Conservation (phyloP, 2,797 vertebrate species). For the Gallinago stenura region DNA sequence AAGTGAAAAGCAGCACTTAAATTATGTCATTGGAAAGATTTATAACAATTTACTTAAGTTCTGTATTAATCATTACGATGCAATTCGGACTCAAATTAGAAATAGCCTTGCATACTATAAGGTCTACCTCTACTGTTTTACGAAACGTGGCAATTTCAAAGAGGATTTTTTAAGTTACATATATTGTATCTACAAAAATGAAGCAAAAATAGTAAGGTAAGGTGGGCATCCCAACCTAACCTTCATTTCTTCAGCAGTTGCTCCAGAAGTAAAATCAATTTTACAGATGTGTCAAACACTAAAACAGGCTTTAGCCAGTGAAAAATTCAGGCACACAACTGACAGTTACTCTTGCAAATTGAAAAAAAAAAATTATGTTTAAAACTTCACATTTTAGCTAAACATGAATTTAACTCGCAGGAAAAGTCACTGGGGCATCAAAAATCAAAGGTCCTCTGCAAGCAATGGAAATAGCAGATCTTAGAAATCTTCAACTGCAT, state of each 20-base stretch:
- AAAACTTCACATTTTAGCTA: background rate
- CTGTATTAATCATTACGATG: background rate
- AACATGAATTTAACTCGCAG: background rate
- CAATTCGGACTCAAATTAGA: background rate
- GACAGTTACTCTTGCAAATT: background rate
- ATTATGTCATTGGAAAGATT: background rate
- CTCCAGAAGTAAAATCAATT: background rate
- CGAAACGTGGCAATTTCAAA: background rate
- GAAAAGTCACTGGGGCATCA: background rate
- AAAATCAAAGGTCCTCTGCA: background rate
- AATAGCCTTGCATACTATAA: background rate
- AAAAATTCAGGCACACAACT: background rate
- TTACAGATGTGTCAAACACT: background rate
- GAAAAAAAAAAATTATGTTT: background rate
- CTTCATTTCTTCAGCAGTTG: background rate
- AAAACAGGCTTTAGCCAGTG: background rate
- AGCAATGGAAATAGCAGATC: background rate
- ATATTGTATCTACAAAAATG: background rate
- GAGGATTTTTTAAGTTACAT: background rate
- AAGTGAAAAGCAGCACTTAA: background rate
- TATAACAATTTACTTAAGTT: background rate
- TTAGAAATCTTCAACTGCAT: background rate
- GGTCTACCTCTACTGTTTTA: background rate
- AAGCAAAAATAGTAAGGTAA: background rate
- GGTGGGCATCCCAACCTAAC: background rate